These are phyloP conservation scores for Calliopum simillimum DNA, from an alignment of 2,888 invertebrate genomes.

Conservation along the genomic window DNA sequence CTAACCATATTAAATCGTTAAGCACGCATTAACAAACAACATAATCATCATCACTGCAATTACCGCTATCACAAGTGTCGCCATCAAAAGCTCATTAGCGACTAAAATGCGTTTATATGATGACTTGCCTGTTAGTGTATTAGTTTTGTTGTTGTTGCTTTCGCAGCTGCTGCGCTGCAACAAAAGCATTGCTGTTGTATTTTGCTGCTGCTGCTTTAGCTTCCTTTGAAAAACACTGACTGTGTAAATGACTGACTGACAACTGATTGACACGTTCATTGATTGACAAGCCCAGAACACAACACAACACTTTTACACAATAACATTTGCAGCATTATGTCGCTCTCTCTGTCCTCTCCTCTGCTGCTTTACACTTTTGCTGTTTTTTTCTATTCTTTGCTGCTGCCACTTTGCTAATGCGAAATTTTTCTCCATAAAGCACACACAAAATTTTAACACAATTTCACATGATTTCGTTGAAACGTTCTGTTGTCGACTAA, in stretches of 20 bases:
- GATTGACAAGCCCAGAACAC: background rate
- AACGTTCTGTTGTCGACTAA: constrained; percentile 67
- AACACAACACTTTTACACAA: constrained; percentile 17
- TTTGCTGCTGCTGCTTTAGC: background rate
- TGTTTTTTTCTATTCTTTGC: constrained; percentile 21
- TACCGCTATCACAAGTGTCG: constrained; percentile 18
- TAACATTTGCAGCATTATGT: constrained; percentile 32
- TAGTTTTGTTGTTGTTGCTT: constrained; percentile 18
- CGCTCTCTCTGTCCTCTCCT: constrained; percentile 35
- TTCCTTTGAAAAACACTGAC: background rate
- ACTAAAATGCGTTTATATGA: constrained; percentile 38
- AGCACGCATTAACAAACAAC: too few species aligned
- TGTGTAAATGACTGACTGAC: too few species aligned
- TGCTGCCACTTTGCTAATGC: constrained; percentile 16
- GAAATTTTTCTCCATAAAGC: constrained; percentile 33
- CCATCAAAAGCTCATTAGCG: constrained; percentile 46
- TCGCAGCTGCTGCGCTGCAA: constrained; percentile 7
- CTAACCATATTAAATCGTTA: too few species aligned
- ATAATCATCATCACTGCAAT: background rate
- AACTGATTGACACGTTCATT: constrained; percentile 21
- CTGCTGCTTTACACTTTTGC: constrained; percentile 13
- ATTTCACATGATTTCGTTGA: constrained; percentile 65
- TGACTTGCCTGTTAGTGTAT: background rate
- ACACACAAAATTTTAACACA: constrained; percentile 43
- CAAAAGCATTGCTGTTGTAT: constrained; percentile 4